Base-by-base conservation (phyloP, 2,113 vertebrate species). In the Ibidorhyncha struthersii region DNA sequence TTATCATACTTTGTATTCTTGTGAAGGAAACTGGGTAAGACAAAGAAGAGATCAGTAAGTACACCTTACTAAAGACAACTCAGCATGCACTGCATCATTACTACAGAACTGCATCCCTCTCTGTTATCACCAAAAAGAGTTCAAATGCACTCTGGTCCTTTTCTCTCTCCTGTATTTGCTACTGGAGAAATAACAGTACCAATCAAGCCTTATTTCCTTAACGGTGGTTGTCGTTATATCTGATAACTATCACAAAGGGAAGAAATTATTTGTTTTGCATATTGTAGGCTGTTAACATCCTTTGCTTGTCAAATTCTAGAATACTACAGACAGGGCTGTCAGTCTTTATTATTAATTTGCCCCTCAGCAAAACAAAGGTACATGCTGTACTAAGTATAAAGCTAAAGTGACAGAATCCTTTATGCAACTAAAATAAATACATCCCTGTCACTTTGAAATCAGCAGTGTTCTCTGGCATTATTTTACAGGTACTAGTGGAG, bases 381-480 rank as follows among this genome's bases (percentile, higher is more conserved):
- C 41, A 3, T 3, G 45, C 45, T 85, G 74, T 69, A 71, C 79
- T 93, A 92, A 93, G 50, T 65, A 82, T 83, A 92, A 95, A 97
- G 63, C 62, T 83, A 15, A 97, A 95, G 50, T 95, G 96, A 86
- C 94, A 94, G 82, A 82, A 65, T 94, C 82, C 71, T 93, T 96
- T 94, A 84, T 72, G 63, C 73, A 93, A 72, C 83, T 65, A 55
- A 96, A 94, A 97, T 96, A 97, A 97, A 98, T 96, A 89, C 50
- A 94, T 96, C 63, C 86, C 66, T 96, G 97, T 97, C 91, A 91
- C 82, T 95, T 95, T 89, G 94, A 89, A 96, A 88, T 55, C 52
- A 78, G 61, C 34, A 27, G 61, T 16, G 18, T 79, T 96, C 59
- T 67, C 50, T 23, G 80, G 66, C 70, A 32, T 89, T 86, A 25